Conservation (phyloP, 2,888 invertebrate species). For the Callosobruchus maculatus region DNA sequence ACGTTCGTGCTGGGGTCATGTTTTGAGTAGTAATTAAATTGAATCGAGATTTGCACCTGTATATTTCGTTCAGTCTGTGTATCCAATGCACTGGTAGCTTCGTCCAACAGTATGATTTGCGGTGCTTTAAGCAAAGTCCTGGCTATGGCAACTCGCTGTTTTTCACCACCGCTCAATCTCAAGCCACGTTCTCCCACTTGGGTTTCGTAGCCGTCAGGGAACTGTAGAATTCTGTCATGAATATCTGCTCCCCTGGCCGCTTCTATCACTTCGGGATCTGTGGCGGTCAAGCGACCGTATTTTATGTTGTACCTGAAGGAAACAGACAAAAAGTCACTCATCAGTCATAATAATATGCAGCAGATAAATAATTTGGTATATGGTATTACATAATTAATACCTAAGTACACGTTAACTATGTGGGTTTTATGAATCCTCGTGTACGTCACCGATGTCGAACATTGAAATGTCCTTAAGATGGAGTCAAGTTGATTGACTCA, state of each 20-base stretch:
- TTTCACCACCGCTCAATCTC: constrained; percentile 94
- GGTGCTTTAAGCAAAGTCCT: constrained; percentile 91
- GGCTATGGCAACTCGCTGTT: constrained; percentile 96
- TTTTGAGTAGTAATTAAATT: not conserved
- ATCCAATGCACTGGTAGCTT: constrained; percentile 93
- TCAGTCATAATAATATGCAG: too few relatives aligned
- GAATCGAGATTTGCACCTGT: constrained; percentile 58
- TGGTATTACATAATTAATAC: too few relatives aligned
- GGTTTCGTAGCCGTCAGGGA: constrained; percentile 67
- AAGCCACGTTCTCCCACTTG: constrained; percentile 93
- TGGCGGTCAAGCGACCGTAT: constrained; percentile 79
- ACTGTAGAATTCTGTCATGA: constrained; percentile 85
- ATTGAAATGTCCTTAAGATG: too few relatives aligned
- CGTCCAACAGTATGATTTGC: constrained; percentile 85
- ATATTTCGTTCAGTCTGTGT: constrained; percentile 92
- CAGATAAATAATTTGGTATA: too few relatives aligned
- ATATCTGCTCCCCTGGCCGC: constrained; percentile 93
- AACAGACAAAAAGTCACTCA: too few relatives aligned
- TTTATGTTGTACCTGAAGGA: constrained; percentile 91
- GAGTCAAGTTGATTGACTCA: too few relatives aligned
- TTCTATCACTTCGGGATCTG: constrained; percentile 77
- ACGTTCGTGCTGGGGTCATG: not conserved
- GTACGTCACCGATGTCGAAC: too few relatives aligned
- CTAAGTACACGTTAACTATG: too few relatives aligned
- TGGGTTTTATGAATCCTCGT: too few relatives aligned